Base-by-base conservation (phyloP, 2,888 invertebrate genomes). In the Acutogordius australiensis region DNA sequence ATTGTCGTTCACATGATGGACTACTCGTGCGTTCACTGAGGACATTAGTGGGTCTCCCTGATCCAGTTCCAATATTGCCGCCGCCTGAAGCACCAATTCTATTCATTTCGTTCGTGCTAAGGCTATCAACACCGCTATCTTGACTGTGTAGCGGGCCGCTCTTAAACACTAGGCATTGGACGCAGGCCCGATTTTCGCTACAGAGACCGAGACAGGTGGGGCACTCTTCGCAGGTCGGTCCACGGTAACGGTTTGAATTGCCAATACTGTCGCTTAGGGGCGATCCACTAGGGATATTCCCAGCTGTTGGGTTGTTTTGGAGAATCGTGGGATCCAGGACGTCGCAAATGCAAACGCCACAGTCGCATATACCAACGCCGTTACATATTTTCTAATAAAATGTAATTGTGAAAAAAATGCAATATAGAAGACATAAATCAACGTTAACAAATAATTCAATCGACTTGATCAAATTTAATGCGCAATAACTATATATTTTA, bases 151-250 rank as follows among this genome's bases (percentile, higher is more conserved):
- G 68, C 13, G 70, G 68, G 0, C 90, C 90, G 29, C 82, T 83
- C 64, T 80, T 73, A 72, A 86, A 87, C 68, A 82, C 81, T 69
- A 82, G 81, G 69, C 97, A 97, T 71, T 88, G 80, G 18, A 94
- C 91, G 70, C 94, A 97, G 62, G 82, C 81, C 70, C 81, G 84
- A 70, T 86, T 81, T 68, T 87, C 84, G 60, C 80, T 78, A 70
- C 97, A 97, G 62, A 82, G 80, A 18, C 84, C 84, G 0, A 83
- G 81, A 68, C 91, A 91, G 0, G 85, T 86, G 1, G 88, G 86
- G 68, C 91, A 94, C 65, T 83, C 83, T 68, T 91, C 87, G 70
- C 94, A 97, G 68, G 79, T 84, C 65, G 78, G 78, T 44, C 94
- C 94, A 26, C 70, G 69, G 66, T 71, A 74, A 60, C 67, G 66